These are phyloP conservation scores for Corythucha ciliata DNA, from an alignment of 2,888 invertebrate genomes.

Conservation along the genomic window DNA sequence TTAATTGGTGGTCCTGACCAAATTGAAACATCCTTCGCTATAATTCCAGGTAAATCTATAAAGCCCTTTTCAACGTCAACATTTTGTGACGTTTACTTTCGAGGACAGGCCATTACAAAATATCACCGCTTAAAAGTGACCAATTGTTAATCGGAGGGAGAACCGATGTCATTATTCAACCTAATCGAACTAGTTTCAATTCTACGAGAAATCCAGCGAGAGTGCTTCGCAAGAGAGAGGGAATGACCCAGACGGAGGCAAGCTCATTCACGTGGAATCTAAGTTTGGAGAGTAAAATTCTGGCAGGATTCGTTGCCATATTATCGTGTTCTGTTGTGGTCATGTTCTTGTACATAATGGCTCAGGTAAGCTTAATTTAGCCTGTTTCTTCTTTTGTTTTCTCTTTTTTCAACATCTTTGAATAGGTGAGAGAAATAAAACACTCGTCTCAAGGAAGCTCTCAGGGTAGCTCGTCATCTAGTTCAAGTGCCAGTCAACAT, in stretches of 20 bases:
- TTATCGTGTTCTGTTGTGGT: constrained; percentile 29
- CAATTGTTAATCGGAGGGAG: constrained; percentile 41
- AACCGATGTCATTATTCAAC: constrained; percentile 44
- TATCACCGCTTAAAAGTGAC: constrained; percentile 50
- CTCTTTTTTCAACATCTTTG: neutral
- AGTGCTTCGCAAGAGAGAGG: neutral
- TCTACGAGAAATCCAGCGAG: constrained; percentile 27
- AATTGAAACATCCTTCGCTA: constrained; percentile 36
- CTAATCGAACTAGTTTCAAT: constrained; percentile 42
- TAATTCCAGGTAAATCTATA: constrained; percentile 20
- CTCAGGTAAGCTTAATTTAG: constrained; percentile 30
- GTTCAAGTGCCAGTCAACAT: constrained; percentile 29
- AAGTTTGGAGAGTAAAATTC: constrained; percentile 24
- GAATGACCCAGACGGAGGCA: constrained; percentile 8
- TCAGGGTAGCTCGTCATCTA: constrained; percentile 13
- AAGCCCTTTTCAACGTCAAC: neutral
- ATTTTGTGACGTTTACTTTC: neutral
- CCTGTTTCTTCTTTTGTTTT: neutral
- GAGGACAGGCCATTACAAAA: constrained; percentile 55
- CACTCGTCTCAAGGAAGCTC: constrained; percentile 41
- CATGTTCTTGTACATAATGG: constrained; percentile 35
- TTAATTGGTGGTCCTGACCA: constrained; percentile 62
- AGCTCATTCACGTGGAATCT: constrained; percentile 16
- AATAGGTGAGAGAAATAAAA: constrained; percentile 47
- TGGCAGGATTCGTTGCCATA: constrained; percentile 18